Conservation (phyloP, 1,140 invertebrate genomes). For the Bombus turneri region DNA sequence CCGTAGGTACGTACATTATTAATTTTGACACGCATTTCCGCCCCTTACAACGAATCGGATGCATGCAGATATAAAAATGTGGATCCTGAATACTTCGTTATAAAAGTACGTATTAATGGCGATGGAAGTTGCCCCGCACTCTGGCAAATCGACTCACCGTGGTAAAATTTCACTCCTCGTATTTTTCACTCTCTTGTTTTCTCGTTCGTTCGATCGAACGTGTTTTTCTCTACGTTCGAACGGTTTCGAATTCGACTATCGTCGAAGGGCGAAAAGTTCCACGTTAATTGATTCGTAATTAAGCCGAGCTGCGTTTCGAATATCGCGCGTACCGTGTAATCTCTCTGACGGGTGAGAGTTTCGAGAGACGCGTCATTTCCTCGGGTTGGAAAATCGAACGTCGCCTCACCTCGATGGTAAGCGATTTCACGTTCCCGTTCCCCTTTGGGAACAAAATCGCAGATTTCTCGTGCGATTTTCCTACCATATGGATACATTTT, state of each 20-base stretch:
- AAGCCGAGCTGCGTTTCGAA: neutral
- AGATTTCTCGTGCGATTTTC: slow-evolving; percentile 26
- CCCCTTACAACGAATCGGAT: no score
- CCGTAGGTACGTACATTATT: no score
- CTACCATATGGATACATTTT: slow-evolving; percentile 24
- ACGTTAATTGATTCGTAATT: slow-evolving; percentile 26
- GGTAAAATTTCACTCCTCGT: neutral
- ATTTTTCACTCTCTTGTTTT: neutral
- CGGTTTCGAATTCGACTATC: neutral
- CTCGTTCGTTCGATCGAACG: neutral
- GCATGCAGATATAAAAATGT: neutral
- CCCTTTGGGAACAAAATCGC: neutral
- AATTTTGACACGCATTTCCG: neutral
- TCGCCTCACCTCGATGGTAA: neutral
- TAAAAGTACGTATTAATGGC: slow-evolving; percentile 7
- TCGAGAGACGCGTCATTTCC: neutral
- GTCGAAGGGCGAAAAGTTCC: neutral
- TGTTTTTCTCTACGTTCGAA: neutral
- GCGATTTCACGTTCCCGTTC: slow-evolving; percentile 4
- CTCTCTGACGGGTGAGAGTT: neutral
- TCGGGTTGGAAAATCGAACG: slow-evolving; percentile 11
- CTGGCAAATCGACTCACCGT: neutral
- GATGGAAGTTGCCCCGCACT: neutral
- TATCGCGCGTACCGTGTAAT: slow-evolving; percentile 6
- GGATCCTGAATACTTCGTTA: neutral